phyloP scores from a whole-genome alignment of 1,140 invertebrate species.

The Lanistes nyassanus region DNA sequence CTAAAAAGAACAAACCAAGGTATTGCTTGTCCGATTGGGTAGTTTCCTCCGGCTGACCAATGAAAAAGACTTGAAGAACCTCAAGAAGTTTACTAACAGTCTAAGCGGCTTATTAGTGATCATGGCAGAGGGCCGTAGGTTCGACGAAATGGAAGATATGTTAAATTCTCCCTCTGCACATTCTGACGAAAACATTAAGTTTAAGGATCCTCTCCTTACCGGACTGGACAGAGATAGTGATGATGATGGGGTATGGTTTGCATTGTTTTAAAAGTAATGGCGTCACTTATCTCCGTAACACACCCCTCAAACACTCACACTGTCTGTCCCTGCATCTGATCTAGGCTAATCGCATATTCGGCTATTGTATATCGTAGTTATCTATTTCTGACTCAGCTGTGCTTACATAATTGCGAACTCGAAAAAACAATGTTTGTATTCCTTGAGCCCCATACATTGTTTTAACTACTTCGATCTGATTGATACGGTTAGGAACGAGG shows the following conservation, averaged over 20 bases:
- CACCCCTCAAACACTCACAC: no score
- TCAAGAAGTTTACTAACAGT: not conserved
- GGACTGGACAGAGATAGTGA: conserved; percentile 55
- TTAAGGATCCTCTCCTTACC: conserved; percentile 58
- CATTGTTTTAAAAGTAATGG: not conserved
- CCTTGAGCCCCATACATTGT: no score
- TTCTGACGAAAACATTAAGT: conserved; percentile 46
- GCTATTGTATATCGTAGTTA: no score
- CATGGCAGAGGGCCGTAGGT: conserved; percentile 44
- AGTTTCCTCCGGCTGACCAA: not conserved
- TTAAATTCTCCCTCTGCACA: conserved; percentile 36
- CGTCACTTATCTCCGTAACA: not conserved
- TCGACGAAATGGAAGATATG: conserved; percentile 31
- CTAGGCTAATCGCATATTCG: no score
- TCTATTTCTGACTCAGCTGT: no score
- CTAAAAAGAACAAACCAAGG: not conserved
- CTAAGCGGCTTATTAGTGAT: conserved; percentile 27
- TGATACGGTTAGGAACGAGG: no score
- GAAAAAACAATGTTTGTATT: no score
- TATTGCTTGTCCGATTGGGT: not conserved
- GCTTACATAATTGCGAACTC: no score
- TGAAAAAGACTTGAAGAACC: conserved; percentile 13
- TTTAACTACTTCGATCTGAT: no score
- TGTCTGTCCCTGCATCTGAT: no score
- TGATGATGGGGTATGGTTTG: conserved; percentile 47